phyloP scores from a whole-genome alignment of 2,888 invertebrate genomes.

The Drosophila longiperda region DNA sequence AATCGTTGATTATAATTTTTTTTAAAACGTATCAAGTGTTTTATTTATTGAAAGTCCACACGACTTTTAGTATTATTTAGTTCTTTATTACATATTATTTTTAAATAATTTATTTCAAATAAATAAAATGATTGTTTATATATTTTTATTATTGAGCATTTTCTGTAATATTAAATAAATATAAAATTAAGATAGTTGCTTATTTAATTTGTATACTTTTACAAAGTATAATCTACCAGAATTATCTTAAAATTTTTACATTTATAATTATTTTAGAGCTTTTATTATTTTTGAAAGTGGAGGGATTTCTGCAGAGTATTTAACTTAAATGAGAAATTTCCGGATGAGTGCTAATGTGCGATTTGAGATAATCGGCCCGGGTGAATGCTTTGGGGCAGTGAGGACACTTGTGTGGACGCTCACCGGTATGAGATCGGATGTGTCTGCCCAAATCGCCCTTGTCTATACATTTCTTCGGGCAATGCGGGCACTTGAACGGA shows the following conservation, averaged over 20 bases:
- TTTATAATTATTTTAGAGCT: too few species aligned
- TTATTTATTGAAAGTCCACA: neutral
- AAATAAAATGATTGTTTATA: neutral
- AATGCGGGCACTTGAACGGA: slow-evolving; percentile 46
- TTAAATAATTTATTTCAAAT: neutral
- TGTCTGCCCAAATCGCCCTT: slow-evolving; percentile 34
- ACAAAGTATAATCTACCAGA: neutral
- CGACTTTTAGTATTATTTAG: neutral
- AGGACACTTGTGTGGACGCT: slow-evolving; percentile 45
- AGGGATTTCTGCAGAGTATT: neutral
- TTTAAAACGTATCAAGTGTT: neutral
- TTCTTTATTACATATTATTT: neutral
- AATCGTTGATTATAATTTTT: neutral
- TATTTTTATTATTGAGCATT: neutral
- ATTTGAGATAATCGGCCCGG: slow-evolving; percentile 34
- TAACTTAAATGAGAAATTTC: neutral
- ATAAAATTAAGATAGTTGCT: neutral
- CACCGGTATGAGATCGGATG: slow-evolving; percentile 29
- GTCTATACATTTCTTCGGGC: slow-evolving; percentile 29
- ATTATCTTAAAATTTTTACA: neutral
- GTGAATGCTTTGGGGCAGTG: slow-evolving; percentile 39
- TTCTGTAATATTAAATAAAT: neutral
- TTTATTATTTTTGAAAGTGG: neutral
- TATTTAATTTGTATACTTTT: neutral
- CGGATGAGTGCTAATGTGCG: slow-evolving; percentile 26